Evolutionary conservation across 2,797 vertebrate species (phyloP).

Genomic region (Sebastes flavidus): DNA sequence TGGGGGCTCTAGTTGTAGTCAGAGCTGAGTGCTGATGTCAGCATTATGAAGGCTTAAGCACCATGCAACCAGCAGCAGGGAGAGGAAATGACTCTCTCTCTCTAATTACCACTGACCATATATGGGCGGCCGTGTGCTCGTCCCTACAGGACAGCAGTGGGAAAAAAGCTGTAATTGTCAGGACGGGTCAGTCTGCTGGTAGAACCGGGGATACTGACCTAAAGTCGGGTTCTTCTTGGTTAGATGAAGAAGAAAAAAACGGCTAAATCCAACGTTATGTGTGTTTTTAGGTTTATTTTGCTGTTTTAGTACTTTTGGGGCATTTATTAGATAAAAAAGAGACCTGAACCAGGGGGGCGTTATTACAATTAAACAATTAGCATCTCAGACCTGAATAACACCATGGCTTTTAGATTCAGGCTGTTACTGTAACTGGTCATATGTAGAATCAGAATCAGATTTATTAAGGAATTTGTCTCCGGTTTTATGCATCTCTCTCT

Average conservation of each 20-base stretch:
- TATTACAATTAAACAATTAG: too few species aligned
- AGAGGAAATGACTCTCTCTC: conserved; percentile 68
- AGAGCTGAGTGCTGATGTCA: conserved; percentile 81
- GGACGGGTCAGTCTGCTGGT: conserved; percentile 12
- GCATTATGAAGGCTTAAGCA: conserved; percentile 76
- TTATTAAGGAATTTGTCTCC: too few species aligned
- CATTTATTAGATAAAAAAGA: too few species aligned
- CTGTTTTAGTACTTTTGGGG: too few species aligned
- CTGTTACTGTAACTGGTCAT: not conserved
- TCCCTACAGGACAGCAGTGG: conserved; percentile 34
- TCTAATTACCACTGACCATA: conserved; percentile 70
- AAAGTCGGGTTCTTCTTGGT: not conserved
- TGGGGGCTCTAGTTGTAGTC: conserved; percentile 41
- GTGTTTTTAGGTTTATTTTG: not conserved
- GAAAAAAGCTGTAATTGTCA: conserved; percentile 42
- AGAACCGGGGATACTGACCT: not conserved
- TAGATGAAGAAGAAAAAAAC: not conserved
- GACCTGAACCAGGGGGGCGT: too few species aligned
- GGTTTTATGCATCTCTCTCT: too few species aligned
- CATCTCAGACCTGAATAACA: not conserved
- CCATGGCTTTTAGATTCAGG: not conserved
- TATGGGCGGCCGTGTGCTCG: conserved; percentile 41
- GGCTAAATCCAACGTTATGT: fast-evolving
- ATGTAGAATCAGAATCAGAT: too few species aligned
- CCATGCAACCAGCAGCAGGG: conserved; percentile 61